Conservation (phyloP, 1,140 invertebrate genomes). For the Camponotus vicinus region DNA sequence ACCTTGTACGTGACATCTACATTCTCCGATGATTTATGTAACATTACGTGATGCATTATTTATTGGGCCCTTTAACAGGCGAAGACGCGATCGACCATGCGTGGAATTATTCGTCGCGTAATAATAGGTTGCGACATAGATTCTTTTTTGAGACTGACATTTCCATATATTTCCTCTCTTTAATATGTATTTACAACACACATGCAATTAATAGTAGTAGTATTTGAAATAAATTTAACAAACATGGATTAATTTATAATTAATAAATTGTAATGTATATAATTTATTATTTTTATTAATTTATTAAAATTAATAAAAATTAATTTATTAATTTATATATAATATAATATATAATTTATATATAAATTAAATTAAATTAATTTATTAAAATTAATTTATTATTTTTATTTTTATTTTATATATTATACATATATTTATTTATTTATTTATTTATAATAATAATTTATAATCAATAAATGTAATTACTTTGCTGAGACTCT, state of each 20-base stretch:
- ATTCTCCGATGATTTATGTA: slow-evolving; percentile 52
- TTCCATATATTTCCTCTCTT: neutral
- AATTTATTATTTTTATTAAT: too few relatives aligned
- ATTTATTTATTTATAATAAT: too few relatives aligned
- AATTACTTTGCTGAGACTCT: neutral
- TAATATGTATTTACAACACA: neutral
- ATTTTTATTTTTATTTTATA: too few relatives aligned
- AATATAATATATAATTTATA: too few relatives aligned
- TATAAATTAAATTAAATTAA: too few relatives aligned
- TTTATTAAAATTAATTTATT: too few relatives aligned
- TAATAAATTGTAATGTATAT: too few relatives aligned
- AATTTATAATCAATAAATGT: too few relatives aligned
- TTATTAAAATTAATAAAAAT: too few relatives aligned
- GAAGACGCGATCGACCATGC: slow-evolving; percentile 29
- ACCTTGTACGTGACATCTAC: slow-evolving; percentile 57
- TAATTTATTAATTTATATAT: too few relatives aligned
- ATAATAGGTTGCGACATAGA: neutral
- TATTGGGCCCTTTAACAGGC: slow-evolving; percentile 37
- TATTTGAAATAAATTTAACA: neutral
- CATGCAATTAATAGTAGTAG: neutral
- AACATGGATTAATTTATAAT: neutral
- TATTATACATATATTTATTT: too few relatives aligned
- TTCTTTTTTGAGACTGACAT: neutral
- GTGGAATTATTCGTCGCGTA: slow-evolving; percentile 32
- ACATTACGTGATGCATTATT: slow-evolving; percentile 57